Percentiles rank a stretch among this genome's conserved stretches.
Evolutionary conservation across 2,113 vertebrate species (phyloP).

Genomic region (Callipepla californica): DNA sequence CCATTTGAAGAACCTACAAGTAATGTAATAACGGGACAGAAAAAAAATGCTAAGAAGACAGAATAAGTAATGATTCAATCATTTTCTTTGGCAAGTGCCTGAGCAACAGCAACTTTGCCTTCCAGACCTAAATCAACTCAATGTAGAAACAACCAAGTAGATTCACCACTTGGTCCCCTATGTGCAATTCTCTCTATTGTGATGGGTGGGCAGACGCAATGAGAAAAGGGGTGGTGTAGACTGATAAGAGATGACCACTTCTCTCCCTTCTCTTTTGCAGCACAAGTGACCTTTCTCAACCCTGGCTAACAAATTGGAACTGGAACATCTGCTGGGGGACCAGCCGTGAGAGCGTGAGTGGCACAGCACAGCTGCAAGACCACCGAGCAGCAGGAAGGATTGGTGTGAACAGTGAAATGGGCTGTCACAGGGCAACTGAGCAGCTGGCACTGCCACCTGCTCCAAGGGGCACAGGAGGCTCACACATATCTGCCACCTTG

Average conservation of each 20-base stretch:
- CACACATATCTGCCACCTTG: fast-evolving
- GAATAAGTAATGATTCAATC: fast-evolving
- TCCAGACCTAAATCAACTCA: background rate
- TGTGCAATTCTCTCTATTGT: fast-evolving
- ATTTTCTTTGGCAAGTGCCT: background rate
- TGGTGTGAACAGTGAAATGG: fast-evolving
- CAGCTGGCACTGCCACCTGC: background rate
- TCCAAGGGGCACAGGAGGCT: background rate
- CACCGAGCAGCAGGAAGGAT: background rate
- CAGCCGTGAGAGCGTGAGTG: fast-evolving
- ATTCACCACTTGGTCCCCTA: background rate
- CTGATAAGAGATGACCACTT: background rate
- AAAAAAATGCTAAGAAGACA: background rate
- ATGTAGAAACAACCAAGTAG: background rate
- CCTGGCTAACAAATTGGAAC: background rate
- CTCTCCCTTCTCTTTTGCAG: fast-evolving
- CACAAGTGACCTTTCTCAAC: background rate
- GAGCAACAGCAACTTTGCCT: background rate
- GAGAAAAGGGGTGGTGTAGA: background rate
- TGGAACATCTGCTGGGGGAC: background rate
- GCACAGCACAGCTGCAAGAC: fast-evolving
- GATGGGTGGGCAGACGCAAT: fast-evolving
- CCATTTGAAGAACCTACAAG: background rate
- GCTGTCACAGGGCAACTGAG: background rate
- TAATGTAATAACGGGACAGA: background rate